These are phyloP conservation scores for Lutjanus erythropterus DNA, from an alignment of 2,113 vertebrate genomes.

Conservation along the genomic window DNA sequence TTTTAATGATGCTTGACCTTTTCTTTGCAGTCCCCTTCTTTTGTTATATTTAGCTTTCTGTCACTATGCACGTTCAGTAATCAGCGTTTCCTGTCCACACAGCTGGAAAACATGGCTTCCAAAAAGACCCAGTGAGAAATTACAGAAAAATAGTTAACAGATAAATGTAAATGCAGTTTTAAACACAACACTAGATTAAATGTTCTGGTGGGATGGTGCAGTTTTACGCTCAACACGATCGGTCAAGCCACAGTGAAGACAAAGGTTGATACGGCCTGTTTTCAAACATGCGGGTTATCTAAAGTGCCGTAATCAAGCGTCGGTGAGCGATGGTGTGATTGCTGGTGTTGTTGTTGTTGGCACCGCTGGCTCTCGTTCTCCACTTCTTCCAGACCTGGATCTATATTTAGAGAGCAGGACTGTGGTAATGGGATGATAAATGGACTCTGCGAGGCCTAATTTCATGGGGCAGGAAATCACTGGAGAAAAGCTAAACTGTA, in stretches of 20 bases:
- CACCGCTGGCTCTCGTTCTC: slow-evolving; percentile 36
- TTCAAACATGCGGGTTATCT: slow-evolving; percentile 57
- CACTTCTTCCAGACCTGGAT: slow-evolving; percentile 63
- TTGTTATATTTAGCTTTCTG: no score
- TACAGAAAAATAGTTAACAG: neutral
- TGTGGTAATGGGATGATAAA: slow-evolving; percentile 82
- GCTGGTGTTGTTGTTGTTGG: slow-evolving; percentile 72
- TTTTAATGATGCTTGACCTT: neutral
- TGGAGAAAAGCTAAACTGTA: slow-evolving; percentile 77
- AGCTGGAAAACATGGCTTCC: neutral
- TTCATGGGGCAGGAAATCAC: slow-evolving; percentile 83
- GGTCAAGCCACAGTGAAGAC: slow-evolving; percentile 24
- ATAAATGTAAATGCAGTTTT: neutral
- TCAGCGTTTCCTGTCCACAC: neutral
- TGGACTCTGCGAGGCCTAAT: slow-evolving; percentile 77
- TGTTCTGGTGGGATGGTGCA: neutral
- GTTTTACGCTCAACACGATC: neutral
- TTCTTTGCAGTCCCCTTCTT: neutral
- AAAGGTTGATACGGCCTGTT: slow-evolving; percentile 44
- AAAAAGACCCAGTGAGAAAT: neutral
- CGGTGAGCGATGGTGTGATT: slow-evolving; percentile 64
- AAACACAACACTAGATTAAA: neutral
- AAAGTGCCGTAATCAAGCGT: slow-evolving; percentile 69
- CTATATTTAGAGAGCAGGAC: slow-evolving; percentile 78
- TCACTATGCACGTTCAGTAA: neutral